Percentiles rank a stretch among this genome's conserved stretches.
These are phyloP conservation scores for Rhineura floridana DNA, from an alignment of 2,113 vertebrate species.

Conservation along the genomic window DNA sequence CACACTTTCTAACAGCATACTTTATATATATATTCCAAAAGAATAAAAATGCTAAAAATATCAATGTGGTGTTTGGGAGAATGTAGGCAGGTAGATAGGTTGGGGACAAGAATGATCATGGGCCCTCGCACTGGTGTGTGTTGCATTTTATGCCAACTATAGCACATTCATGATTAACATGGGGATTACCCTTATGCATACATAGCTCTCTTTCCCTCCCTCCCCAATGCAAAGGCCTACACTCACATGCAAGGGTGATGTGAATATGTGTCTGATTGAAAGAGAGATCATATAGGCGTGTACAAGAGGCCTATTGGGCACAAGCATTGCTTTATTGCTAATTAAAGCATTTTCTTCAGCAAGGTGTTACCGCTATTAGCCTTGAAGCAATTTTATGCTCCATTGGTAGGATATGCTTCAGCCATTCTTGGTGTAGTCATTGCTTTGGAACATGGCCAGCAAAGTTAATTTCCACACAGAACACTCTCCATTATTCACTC, in stretches of 20 bases:
- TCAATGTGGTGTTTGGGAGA: conserved; percentile 22
- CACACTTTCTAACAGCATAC: conserved; percentile 48
- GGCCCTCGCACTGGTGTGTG: conserved; percentile 56
- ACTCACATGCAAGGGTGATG: conserved; percentile 17
- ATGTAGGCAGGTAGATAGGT: not conserved
- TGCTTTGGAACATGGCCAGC: conserved; percentile 54
- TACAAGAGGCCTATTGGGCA: conserved; percentile 59
- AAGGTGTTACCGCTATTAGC: conserved; percentile 59
- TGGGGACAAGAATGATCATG: conserved; percentile 50
- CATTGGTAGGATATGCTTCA: conserved; percentile 53
- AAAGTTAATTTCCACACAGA: not conserved
- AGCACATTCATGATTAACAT: conserved; percentile 58
- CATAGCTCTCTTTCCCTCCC: not conserved
- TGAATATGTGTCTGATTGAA: conserved; percentile 1
- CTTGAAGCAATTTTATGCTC: conserved; percentile 73
- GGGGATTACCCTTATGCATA: conserved; percentile 24
- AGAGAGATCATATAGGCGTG: not conserved
- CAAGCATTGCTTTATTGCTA: conserved; percentile 55
- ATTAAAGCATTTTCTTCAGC: conserved; percentile 39
- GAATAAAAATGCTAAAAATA: conserved; percentile 69
- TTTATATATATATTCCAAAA: conserved; percentile 65
- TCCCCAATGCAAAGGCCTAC: conserved; percentile 26
- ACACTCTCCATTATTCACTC: not conserved
- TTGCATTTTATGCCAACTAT: conserved; percentile 65
- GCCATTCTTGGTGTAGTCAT: conserved; percentile 53